Base-by-base conservation (phyloP, 2,797 vertebrate species). In the Mionectes olivaceus region DNA sequence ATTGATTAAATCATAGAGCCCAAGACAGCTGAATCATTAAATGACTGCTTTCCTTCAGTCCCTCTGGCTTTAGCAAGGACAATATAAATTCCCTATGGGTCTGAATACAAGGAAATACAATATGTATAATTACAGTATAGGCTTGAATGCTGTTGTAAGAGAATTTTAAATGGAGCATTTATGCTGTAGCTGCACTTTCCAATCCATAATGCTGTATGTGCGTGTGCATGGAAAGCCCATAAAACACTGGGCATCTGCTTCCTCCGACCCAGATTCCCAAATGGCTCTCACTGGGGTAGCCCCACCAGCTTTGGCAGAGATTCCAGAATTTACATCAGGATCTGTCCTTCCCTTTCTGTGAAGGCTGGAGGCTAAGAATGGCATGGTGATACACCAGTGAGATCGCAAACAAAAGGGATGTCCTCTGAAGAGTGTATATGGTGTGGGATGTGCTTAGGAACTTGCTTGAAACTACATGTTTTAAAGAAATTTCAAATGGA, bases 1-100 rank as follows among this genome's bases (percentile, higher is more conserved):
- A 98, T 97, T 98, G 98, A 99, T 98, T 98, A 98, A 98, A 98
- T 98, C 98, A 97, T 97, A 98, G 98, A 98, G 97, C 97, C 85
- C 96, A 95, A 97, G 97, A 98, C 97, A 97, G 98, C 98, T 93
- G 97, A 98, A 97, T 98, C 96, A 93, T 97, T 98, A 97, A 98
- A 98, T 90, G 96, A 97, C 96, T 97, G 97, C 97, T 97, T 96
- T 97, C 96, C 97, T 97, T 96, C 44, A 56, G 95, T 97, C 97
- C 98, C 97, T 78, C 76, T 94, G 98, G 98, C 96, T 98, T 97
- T 95, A 90, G 97, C 97, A 97, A 98, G 98, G 98, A 98, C 97
- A 97, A 95, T 96, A 97, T 97, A 94, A 98, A 98, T 95, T 98
- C 97, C 97, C 98, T 67, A 60, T 89, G 88, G 95, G 93, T 92